Evolutionary conservation across 2,888 invertebrate species (phyloP).

Genomic region (Eristalis arbustorum): DNA sequence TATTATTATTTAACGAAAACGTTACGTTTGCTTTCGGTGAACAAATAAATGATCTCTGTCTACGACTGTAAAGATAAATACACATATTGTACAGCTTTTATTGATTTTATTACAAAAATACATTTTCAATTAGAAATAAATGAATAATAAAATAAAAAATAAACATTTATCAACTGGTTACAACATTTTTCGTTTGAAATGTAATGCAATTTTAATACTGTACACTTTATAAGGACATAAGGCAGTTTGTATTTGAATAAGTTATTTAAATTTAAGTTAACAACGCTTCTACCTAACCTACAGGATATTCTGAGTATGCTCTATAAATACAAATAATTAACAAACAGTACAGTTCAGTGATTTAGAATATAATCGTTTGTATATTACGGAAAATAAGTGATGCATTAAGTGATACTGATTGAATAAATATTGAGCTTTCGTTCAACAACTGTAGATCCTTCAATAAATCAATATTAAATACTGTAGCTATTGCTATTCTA

Average conservation of each 20-base stretch:
- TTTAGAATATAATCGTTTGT: conserved; percentile 15
- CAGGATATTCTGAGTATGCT: conserved; percentile 31
- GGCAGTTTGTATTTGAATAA: conserved; percentile 63
- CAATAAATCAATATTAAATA: conserved; percentile 23
- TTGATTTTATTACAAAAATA: conserved; percentile 3
- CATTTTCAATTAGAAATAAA: conserved; percentile 19
- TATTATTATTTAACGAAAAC: background rate
- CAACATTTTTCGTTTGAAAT: conserved; percentile 27
- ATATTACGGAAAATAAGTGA: conserved; percentile 53
- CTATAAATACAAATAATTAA: conserved; percentile 34
- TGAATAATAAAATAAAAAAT: conserved; percentile 5
- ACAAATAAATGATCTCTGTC: conserved; percentile 33
- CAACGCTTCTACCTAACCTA: conserved; percentile 54
- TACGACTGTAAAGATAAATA: conserved; percentile 47
- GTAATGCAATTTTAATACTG: conserved; percentile 50
- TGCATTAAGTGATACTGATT: conserved; percentile 56
- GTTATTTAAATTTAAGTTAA: conserved; percentile 50
- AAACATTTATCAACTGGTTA: conserved; percentile 15
- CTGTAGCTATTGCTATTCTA: conserved; percentile 33
- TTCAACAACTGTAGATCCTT: conserved; percentile 45
- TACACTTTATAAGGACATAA: conserved; percentile 59
- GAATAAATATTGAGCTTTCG: conserved; percentile 47
- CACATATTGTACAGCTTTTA: conserved; percentile 24
- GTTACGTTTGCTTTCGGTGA: background rate
- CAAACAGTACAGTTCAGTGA: conserved; percentile 34